phyloP scores from a whole-genome alignment of 2,888 invertebrate species.

The Catocala nupta region DNA sequence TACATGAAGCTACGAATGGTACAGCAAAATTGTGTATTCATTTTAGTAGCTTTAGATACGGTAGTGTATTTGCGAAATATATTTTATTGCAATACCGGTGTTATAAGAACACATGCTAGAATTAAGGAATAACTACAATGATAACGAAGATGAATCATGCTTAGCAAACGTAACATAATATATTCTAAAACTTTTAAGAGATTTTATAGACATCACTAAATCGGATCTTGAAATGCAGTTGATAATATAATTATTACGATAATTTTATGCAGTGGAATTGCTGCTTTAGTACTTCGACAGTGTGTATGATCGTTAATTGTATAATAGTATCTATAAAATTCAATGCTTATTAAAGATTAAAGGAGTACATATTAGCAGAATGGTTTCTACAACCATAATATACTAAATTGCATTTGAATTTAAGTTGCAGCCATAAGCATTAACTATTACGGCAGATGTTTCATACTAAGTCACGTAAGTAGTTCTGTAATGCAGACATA shows the following conservation, averaged over 20 bases:
- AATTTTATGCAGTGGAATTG: too few species aligned
- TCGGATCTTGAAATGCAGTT: too few species aligned
- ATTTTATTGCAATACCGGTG: background rate
- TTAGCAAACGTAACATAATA: too few species aligned
- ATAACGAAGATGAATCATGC: too few species aligned
- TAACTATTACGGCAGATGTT: constrained; percentile 6
- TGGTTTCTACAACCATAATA: too few species aligned
- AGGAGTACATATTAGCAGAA: background rate
- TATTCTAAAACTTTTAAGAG: too few species aligned
- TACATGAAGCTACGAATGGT: constrained; percentile 43
- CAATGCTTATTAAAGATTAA: too few species aligned
- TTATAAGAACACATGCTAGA: background rate
- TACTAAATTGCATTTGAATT: background rate
- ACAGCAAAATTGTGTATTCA: constrained; percentile 5
- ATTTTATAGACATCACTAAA: too few species aligned
- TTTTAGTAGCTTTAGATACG: background rate
- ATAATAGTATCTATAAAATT: too few species aligned
- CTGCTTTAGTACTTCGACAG: too few species aligned
- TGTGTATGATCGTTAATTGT: too few species aligned
- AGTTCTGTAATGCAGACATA: constrained; percentile 25
- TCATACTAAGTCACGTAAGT: constrained; percentile 7
- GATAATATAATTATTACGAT: too few species aligned
- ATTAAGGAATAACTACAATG: background rate
- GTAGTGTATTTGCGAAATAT: background rate
- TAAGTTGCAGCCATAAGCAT: constrained; percentile 11